Evolutionary conservation across 2,888 invertebrate genomes (phyloP).

Genomic region (Halocaridina rubra): DNA sequence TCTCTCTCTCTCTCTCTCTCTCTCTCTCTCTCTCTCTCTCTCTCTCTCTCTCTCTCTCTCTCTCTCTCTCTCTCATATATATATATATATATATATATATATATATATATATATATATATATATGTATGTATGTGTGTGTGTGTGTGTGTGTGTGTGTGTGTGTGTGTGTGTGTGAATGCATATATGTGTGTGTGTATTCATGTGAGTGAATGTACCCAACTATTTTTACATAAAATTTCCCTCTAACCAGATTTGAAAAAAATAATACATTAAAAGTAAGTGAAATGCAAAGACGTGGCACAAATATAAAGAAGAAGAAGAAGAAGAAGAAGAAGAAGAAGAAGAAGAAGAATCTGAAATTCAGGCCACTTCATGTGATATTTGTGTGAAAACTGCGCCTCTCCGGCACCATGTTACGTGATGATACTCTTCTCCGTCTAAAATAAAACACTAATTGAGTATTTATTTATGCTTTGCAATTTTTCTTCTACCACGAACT

Average conservation of each 20-base stretch:
- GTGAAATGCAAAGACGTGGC: not conserved
- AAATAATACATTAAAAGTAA: not conserved
- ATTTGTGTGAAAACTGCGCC: too few relatives aligned
- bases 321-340: not conserved
- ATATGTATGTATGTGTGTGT: not conserved
- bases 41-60: constrained; percentile 13
- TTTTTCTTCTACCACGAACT: too few relatives aligned
- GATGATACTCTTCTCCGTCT: too few relatives aligned
- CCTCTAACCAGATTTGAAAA: too few relatives aligned
- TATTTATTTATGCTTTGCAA: too few relatives aligned
- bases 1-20: constrained; percentile 28
- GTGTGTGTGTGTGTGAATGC: constrained; percentile 11
- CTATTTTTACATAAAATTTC: too few relatives aligned
- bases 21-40: constrained; percentile 20
- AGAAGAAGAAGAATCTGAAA: not conserved
- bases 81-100: not conserved
- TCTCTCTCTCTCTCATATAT: not conserved
- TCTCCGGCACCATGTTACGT: too few relatives aligned
- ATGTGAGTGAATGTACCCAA: not conserved
- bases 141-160: not conserved
- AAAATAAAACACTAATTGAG: too few relatives aligned
- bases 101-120: constrained; percentile 12
- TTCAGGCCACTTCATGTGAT: not conserved
- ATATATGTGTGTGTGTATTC: not conserved
- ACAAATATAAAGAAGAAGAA: not conserved